phyloP scores from a whole-genome alignment of 2,113 vertebrate species.

The Eretmochelys imbricata region DNA sequence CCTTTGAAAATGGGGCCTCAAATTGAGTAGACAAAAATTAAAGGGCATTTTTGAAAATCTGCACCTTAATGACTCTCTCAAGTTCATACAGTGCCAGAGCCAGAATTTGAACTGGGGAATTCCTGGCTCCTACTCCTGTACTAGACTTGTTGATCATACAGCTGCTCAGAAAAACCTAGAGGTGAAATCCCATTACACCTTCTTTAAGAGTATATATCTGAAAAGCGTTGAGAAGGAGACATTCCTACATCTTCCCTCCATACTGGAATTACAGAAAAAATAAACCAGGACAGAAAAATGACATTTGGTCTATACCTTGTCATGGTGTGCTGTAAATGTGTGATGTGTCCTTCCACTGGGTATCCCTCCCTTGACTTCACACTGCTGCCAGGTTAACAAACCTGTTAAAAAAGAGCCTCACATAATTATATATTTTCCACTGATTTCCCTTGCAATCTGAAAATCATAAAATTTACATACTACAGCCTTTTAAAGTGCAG shows the following conservation, averaged over 20 bases:
- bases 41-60: not conserved
- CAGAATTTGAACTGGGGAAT: not conserved
- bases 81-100: not conserved
- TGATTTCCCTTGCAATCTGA: not conserved
- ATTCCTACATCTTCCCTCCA: not conserved
- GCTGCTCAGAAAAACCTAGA: not conserved
- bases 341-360: constrained; percentile 69
- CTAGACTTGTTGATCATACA: not conserved
- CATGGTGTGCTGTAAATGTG: constrained; percentile 74
- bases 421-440: not conserved
- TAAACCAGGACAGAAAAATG: not conserved
- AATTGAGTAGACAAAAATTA: not conserved
- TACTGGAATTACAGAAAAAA: not conserved
- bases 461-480: not conserved
- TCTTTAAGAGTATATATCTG: fast-evolving
- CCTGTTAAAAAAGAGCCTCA: constrained; percentile 51
- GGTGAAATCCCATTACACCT: fast-evolving
- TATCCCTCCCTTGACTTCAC: constrained; percentile 79
- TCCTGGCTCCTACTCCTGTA: fast-evolving
- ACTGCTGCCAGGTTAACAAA: constrained; percentile 73
- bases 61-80: not conserved
- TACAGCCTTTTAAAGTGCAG: not conserved
- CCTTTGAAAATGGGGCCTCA: not conserved
- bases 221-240: not conserved
- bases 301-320: constrained; percentile 70